Conservation (phyloP, 2,888 invertebrate species). For the Smittia sp. region DNA sequence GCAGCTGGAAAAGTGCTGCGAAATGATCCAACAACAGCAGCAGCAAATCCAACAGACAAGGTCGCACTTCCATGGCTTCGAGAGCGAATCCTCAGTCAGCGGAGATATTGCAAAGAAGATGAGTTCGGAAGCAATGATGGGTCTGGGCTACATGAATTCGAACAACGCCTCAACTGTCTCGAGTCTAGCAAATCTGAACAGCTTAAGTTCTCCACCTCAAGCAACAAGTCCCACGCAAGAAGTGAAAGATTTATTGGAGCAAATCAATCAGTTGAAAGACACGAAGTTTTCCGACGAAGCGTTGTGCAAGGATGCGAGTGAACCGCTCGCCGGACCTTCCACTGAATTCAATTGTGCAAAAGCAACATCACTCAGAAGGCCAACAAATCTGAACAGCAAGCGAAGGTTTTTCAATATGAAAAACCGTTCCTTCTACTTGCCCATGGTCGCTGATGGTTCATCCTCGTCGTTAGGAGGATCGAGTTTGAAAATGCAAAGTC, state of each 20-base stretch:
- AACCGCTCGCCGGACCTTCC: background rate
- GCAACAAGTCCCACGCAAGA: constrained; percentile 80
- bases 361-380: constrained; percentile 45
- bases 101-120: constrained; percentile 47
- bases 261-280: constrained; percentile 66
- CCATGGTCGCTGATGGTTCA: constrained; percentile 50
- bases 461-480: constrained; percentile 46
- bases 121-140: constrained; percentile 49
- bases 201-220: constrained; percentile 72
- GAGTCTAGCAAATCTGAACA: constrained; percentile 65
- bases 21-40: constrained; percentile 32
- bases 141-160: constrained; percentile 53
- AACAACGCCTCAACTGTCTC: constrained; percentile 64
- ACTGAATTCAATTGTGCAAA: background rate
- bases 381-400: constrained; percentile 49
- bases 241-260: constrained; percentile 69
- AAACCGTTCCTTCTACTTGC: constrained; percentile 70
- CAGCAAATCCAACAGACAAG: constrained; percentile 28
- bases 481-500: constrained; percentile 24
- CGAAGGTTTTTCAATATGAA: constrained; percentile 57
- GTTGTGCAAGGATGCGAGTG: constrained; percentile 43
- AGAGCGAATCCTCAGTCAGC: constrained; percentile 44
- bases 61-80: constrained; percentile 33
- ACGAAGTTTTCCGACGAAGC: constrained; percentile 48
- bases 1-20: constrained; percentile 34